Evolutionary conservation across 2,797 vertebrate species (phyloP).

Genomic region (Falco peregrinus): DNA sequence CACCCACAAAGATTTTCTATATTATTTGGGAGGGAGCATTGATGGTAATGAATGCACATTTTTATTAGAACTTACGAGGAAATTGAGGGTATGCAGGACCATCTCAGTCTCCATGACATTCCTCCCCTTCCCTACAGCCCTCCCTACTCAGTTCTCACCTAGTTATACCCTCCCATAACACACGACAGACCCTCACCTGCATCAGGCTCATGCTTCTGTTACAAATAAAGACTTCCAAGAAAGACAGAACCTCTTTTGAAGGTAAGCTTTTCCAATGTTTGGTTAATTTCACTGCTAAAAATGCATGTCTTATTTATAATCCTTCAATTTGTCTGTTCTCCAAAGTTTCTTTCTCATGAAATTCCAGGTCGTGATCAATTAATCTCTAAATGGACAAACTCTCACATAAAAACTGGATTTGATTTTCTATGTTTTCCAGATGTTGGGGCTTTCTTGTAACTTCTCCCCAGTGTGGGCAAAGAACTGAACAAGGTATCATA

Average conservation of each 20-base stretch:
- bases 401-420: not conserved
- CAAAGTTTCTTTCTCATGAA: not conserved
- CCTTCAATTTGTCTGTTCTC: not conserved
- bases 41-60: not conserved
- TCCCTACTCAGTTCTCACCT: not conserved
- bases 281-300: not conserved
- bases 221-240: not conserved
- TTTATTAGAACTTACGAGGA: conserved; percentile 7
- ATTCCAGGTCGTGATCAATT: not conserved
- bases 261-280: not conserved
- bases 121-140: not conserved
- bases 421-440: not conserved
- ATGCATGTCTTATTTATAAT: not conserved
- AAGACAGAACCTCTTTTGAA: not conserved
- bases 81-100: not conserved
- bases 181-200: not conserved
- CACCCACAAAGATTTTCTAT: conserved; percentile 36
- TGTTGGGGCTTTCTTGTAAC: not conserved
- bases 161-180: not conserved
- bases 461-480: not conserved
- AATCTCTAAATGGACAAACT: not conserved
- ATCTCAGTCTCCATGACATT: not conserved
- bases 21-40: not conserved
- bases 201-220: not conserved
- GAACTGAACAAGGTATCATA: not conserved